A percentile compares a stretch with the other conserved stretches of the same genome.
phyloP scores from a whole-genome alignment of 2,888 invertebrate species.

The Ecliptopera silaceata region DNA sequence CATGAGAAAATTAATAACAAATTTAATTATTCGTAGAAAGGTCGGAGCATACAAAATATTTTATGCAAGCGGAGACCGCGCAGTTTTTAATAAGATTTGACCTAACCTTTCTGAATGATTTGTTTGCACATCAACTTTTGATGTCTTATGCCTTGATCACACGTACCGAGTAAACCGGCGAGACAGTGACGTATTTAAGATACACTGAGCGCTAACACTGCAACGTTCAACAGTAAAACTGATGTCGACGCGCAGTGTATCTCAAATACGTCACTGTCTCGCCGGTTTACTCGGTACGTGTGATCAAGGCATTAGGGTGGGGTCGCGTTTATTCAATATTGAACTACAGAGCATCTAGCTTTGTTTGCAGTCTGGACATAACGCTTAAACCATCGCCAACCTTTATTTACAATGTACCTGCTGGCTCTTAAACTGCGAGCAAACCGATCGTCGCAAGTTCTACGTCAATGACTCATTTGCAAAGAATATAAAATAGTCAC shows the following conservation, averaged over 20 bases:
- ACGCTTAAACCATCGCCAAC: neutral
- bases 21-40: conserved; percentile 11
- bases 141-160: no score
- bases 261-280: no score
- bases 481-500: no score
- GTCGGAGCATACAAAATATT: conserved; percentile 2
- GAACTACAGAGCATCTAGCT: neutral
- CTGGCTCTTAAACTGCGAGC: neutral
- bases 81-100: neutral
- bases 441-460: neutral
- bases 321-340: neutral
- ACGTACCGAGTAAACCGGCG: no score
- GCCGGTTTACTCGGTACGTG: no score
- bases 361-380: neutral
- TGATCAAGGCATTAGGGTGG: no score
- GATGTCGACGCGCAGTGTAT: no score
- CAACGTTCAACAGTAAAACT: no score
- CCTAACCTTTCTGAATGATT: neutral
- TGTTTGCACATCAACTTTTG: neutral
- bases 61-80: neutral
- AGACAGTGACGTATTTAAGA: no score
- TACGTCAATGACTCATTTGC: no score
- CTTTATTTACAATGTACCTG: neutral
- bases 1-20: conserved; percentile 3
- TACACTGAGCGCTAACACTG: no score